Evolutionary conservation across 2,888 invertebrate species (phyloP), one percentile per base, ranked within the genome.

Genomic region (Aspidiotus rigidus): DNA sequence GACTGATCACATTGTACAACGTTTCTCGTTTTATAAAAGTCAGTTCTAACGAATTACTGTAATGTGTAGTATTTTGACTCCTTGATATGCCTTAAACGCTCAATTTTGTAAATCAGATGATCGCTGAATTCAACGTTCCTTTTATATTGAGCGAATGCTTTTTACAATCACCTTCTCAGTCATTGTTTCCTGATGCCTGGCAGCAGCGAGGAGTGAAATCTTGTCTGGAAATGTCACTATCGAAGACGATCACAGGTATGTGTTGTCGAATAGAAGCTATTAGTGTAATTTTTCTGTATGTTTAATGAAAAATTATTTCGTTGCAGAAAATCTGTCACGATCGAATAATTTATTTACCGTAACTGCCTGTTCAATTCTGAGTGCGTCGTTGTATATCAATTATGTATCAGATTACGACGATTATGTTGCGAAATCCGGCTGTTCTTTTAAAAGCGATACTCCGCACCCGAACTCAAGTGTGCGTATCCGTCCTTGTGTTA

Each of bases 181-280:
- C 57, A 9, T 44, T 28, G 41, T 59, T 59, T 15, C 42, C 17
- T 60, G 39, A 42, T 39, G 67, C 59, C 60, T 44, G 28, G 17
- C 60, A 60, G 67, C 59, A 67, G 39, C 42, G 44, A 15, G 60
- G 60, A 40, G 59, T 49, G 42, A 67, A 60, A 60, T 60, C 44
- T 15, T 39, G 59, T 44, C 44, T 67, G 59, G 67, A 67, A 16
- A 49, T 67, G 57, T 67, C 67, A 17, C 39, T 67, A 40, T 42
- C 60, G 11, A 67, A 67, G 60, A 67, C 67, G 7, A 67, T 67
- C 15, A 67, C 67, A 17, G 67, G 67, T 67, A 60, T n/a, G n/a
- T n/a, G n/a, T n/a, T n/a, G n/a, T n/a, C n/a, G n/a, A n/a, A n/a
- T n/a, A n/a, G 17, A 3, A 56, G 10, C 16, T 56, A 10, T 56